A percentile compares a stretch with the other conserved stretches of the same genome.
Conservation (phyloP, 2,113 vertebrate species). For the Rhinoderma darwinii region DNA sequence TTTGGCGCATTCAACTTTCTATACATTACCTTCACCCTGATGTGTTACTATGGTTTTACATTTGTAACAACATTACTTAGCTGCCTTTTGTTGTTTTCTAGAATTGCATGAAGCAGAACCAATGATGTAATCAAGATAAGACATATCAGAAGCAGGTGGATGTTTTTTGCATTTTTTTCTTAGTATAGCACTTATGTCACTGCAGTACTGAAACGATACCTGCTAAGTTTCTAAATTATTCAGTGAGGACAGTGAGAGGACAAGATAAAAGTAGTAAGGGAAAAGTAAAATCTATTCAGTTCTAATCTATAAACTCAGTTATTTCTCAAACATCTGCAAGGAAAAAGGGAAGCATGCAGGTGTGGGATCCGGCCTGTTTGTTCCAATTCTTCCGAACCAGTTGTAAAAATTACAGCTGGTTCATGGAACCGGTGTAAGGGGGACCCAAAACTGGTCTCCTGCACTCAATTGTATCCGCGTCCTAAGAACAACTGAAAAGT, state of each 20-base stretch:
- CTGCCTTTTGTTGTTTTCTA: background rate
- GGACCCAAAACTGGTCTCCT: no score
- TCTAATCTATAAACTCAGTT: background rate
- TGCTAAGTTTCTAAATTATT: slow-evolving; percentile 41
- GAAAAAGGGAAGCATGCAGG: background rate
- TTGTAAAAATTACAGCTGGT: no score
- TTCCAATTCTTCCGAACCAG: no score
- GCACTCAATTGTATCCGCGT: no score
- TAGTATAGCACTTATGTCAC: slow-evolving; percentile 30
- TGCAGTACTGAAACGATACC: slow-evolving; percentile 34
- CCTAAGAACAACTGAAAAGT: no score
- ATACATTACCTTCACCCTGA: background rate
- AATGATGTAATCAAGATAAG: background rate
- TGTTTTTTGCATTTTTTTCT: slow-evolving; percentile 24
- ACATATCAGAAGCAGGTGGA: slow-evolving; percentile 6
- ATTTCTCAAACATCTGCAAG: background rate
- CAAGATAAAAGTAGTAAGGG: slow-evolving; percentile 25
- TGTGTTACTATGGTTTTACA: slow-evolving; percentile 33
- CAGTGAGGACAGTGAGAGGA: slow-evolving; percentile 39
- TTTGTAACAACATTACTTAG: background rate
- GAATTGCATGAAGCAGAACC: background rate
- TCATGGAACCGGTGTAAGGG: no score
- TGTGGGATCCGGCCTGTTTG: no score
- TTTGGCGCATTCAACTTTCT: background rate
- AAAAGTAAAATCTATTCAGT: slow-evolving; percentile 14